A percentile compares a stretch with the other conserved stretches of the same genome.
phyloP scores from a whole-genome alignment of 2,113 vertebrate species.

The Grammomys dolichurus region DNA sequence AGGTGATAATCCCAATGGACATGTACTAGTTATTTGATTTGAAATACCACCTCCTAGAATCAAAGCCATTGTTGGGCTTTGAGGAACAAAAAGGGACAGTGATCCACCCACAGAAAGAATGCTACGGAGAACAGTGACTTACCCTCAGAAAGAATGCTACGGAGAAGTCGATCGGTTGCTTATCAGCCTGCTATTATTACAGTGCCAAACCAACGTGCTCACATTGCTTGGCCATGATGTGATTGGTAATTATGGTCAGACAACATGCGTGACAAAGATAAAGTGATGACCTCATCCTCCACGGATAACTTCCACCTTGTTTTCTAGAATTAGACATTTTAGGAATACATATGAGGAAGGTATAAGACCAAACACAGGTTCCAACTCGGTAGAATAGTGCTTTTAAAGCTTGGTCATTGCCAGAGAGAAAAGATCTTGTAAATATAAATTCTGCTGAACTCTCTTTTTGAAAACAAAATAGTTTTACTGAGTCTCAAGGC shows the following conservation, averaged over 20 bases:
- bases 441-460: background rate
- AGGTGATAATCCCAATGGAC: constrained; percentile 65
- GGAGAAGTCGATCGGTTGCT: constrained; percentile 84
- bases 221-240: constrained; percentile 82
- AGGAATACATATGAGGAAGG: constrained; percentile 40
- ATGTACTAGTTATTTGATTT: constrained; percentile 67
- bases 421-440: constrained; percentile 5
- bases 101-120: constrained; percentile 88
- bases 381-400: constrained; percentile 1
- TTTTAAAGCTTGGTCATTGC: constrained; percentile 36
- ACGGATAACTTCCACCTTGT: constrained; percentile 71
- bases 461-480: background rate
- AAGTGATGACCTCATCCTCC: constrained; percentile 87
- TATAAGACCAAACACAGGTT: constrained; percentile 63
- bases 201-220: constrained; percentile 84
- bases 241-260: constrained; percentile 82
- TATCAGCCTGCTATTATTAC: constrained; percentile 83
- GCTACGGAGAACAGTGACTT: constrained; percentile 77
- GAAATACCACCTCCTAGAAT: constrained; percentile 80
- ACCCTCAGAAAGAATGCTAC: constrained; percentile 87
- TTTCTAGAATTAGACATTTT: constrained; percentile 72
- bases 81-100: constrained; percentile 83
- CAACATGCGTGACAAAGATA: constrained; percentile 86
- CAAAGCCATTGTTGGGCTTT: constrained; percentile 80
- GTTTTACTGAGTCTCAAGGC: constrained; percentile 33